Percentiles rank a stretch among this genome's conserved stretches.
phyloP scores from a whole-genome alignment of 2,113 vertebrate species.

The Sebastes fasciatus region DNA sequence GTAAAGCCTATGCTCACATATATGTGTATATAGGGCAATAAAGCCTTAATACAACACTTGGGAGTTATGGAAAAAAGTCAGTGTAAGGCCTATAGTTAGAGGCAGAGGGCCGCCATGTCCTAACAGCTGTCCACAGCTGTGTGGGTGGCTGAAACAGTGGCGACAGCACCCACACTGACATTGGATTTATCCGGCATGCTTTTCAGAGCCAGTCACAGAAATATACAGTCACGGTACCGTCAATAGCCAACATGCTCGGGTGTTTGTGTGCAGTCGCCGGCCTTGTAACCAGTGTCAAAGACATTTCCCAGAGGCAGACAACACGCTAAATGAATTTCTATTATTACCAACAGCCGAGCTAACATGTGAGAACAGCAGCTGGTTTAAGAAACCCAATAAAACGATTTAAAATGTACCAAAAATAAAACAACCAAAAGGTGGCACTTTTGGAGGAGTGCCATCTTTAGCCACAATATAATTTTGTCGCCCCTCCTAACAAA shows the following conservation, averaged over 20 bases:
- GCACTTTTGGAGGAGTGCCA: conserved; percentile 20
- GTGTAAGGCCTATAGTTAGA: conserved; percentile 57
- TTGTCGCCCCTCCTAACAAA: background rate
- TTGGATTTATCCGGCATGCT: conserved; percentile 60
- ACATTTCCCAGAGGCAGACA: conserved; percentile 65
- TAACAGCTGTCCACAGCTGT: conserved; percentile 62
- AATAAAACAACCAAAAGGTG: conserved; percentile 34
- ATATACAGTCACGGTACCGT: conserved; percentile 49
- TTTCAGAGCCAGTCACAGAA: conserved; percentile 70
- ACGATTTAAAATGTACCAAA: conserved; percentile 37
- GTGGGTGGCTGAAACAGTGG: conserved; percentile 77
- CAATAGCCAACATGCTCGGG: conserved; percentile 46
- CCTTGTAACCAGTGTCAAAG: conserved; percentile 58
- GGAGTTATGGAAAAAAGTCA: conserved; percentile 62
- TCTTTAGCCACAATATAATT: conserved; percentile 4
- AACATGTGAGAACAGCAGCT: conserved; percentile 53
- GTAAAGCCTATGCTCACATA: conserved; percentile 72
- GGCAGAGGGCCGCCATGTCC: conserved; percentile 59
- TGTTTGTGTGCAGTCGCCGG: conserved; percentile 46
- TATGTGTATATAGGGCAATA: conserved; percentile 77
- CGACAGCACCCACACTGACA: conserved; percentile 54
- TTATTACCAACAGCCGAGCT: conserved; percentile 53
- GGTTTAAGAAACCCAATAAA: conserved; percentile 51
- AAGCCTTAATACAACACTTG: conserved; percentile 73
- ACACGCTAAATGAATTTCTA: conserved; percentile 51